Evolutionary conservation across 1,140 invertebrate species (phyloP), one percentile per base, ranked within the genome.

Genomic region (Drosophila leontia): DNA sequence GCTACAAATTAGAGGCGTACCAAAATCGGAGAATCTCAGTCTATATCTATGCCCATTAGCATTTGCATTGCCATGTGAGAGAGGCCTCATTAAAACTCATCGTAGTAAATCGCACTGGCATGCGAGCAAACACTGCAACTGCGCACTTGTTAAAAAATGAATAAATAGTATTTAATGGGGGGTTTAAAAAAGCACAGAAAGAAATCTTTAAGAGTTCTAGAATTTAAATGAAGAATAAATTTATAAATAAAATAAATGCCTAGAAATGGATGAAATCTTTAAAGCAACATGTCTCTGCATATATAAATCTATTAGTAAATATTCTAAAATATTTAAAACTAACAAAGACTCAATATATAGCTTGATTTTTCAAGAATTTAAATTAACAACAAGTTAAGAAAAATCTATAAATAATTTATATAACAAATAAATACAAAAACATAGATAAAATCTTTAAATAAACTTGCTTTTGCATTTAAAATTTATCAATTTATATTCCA

Each of bases 1-100:
- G 45, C n/a, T 12, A 71, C 67, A 59, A 72, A 72, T 71, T 71
- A 59, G 53, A 23, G 67, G 67, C 69, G 51, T 29, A 5, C 51
- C 65, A 35, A 70, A 35, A 48, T 48, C 35, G 29, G 12, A 58
- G 39, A 37, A 23, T 47, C 37, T 39, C n/a, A 7, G 23, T 26
- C 67, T 32, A 58, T 34, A 37, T 7, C 13, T 8, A 29, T 29
- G 7, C 23, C 64, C 61, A 67, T 71, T 50, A 37, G 15, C 53
- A 58, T 71, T 35, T 44, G 42, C 56, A 67, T 13, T 59, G 37
- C 69, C 68, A 71, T 48, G 19, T 48, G 35, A 8, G 48, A 41
- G 48, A 7, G 2, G 48, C 9, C 62, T 69, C 64, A 50, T 71
- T 58, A 37, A 26, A 58, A 50, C 32, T 41, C 69, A 69, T 58